Evolutionary conservation across 1,140 invertebrate genomes (phyloP).

Genomic region (Uloborus diversus): DNA sequence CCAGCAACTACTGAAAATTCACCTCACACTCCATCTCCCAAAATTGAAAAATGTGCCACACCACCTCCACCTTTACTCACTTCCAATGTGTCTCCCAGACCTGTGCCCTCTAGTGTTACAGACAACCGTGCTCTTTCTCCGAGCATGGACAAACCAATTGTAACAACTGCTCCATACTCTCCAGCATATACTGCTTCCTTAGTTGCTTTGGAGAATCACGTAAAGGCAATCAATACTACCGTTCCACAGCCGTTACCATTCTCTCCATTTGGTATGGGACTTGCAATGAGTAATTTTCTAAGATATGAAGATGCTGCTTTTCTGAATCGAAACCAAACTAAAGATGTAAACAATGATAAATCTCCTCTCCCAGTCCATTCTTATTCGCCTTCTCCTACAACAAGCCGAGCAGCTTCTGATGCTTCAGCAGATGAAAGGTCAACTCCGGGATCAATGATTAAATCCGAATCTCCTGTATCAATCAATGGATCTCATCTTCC

Average conservation of each 20-base stretch:
- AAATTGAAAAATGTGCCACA: constrained; percentile 5
- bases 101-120: neutral
- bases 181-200: constrained; percentile 69
- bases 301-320: constrained; percentile 37
- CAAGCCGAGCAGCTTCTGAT: constrained; percentile 45
- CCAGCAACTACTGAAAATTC: constrained; percentile 2
- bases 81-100: constrained; percentile 13
- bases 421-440: constrained; percentile 50
- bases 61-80: constrained; percentile 29
- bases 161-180: constrained; percentile 28
- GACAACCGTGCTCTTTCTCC: constrained; percentile 13
- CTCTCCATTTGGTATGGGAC: constrained; percentile 67
- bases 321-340: constrained; percentile 61
- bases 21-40: constrained; percentile 19
- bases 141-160: constrained; percentile 32
- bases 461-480: constrained; percentile 44
- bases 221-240: constrained; percentile 65
- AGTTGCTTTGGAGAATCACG: constrained; percentile 78
- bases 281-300: constrained; percentile 47
- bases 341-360: constrained; percentile 26
- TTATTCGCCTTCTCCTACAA: constrained; percentile 49
- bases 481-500: constrained; percentile 9
- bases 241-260: constrained; percentile 65
- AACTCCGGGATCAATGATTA: constrained; percentile 43
- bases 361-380: constrained; percentile 43